Conservation (phyloP, 2,113 vertebrate species). For the Tinamus guttatus region DNA sequence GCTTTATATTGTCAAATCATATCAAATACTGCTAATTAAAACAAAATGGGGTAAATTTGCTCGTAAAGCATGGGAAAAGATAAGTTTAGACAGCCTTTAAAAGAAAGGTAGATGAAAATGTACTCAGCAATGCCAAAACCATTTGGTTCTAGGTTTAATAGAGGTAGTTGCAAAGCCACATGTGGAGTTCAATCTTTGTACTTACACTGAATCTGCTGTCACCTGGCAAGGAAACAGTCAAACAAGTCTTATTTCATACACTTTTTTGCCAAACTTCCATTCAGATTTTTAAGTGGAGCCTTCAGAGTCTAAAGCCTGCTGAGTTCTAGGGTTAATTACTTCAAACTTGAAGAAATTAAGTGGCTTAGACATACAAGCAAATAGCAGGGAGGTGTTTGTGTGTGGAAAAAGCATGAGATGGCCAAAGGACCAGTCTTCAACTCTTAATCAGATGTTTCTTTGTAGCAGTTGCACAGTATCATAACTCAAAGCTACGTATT, state of each 20-base stretch:
- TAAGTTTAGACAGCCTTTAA: neutral
- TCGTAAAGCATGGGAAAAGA: neutral
- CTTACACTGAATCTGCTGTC: neutral
- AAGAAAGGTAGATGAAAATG: neutral
- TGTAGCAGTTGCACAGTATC: neutral
- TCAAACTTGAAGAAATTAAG: neutral
- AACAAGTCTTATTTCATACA: neutral
- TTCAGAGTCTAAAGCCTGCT: neutral
- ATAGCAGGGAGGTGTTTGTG: neutral
- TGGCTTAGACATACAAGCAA: neutral
- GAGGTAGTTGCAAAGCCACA: neutral
- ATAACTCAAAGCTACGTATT: neutral
- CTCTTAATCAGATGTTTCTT: neutral
- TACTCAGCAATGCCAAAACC: neutral
- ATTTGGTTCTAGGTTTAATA: neutral
- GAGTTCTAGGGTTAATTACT: neutral
- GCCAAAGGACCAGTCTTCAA: neutral
- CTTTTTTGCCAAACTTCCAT: neutral
- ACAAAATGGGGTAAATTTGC: neutral
- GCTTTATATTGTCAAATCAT: neutral
- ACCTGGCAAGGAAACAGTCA: neutral
- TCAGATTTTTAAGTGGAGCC: neutral
- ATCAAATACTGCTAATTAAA: conserved; percentile 36
- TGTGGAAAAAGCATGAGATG: neutral
- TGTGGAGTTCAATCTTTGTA: neutral